Conservation (phyloP, 2,888 invertebrate species). For the Bruchidius siliquastri region DNA sequence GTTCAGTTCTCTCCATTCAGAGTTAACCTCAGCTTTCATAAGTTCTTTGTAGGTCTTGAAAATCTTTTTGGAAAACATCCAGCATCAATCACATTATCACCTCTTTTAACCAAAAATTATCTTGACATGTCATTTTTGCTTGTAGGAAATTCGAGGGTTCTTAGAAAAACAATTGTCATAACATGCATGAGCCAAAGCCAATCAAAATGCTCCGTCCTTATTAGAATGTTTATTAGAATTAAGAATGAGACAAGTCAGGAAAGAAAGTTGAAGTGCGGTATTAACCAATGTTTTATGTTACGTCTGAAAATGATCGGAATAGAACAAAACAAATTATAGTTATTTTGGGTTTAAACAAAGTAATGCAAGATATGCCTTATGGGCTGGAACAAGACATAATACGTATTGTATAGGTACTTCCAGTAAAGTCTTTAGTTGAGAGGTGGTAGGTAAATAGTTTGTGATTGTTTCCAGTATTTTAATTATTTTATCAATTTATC, state of each 20-base stretch:
- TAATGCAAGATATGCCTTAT: no score
- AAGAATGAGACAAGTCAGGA: not conserved
- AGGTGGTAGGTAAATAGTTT: no score
- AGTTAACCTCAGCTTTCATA: constrained; percentile 33
- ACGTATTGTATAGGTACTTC: no score
- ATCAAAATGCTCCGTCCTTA: not conserved
- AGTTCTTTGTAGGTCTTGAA: constrained; percentile 18
- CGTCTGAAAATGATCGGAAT: no score
- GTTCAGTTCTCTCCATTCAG: constrained; percentile 37
- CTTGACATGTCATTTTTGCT: not conserved
- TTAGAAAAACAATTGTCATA: not conserved
- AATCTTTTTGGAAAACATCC: not conserved
- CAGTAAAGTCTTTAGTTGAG: no score
- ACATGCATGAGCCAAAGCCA: not conserved
- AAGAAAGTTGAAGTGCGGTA: not conserved
- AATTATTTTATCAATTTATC: no score
- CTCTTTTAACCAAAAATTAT: not conserved
- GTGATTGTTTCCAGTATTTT: no score
- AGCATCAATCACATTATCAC: not conserved
- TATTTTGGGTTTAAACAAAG: no score
- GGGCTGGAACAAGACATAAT: no score
- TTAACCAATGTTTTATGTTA: no score
- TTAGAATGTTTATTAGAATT: not conserved
- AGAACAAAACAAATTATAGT: no score
- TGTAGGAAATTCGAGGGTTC: not conserved